Evolutionary conservation across 1,140 invertebrate species (phyloP).

Genomic region (Uloborus diversus): DNA sequence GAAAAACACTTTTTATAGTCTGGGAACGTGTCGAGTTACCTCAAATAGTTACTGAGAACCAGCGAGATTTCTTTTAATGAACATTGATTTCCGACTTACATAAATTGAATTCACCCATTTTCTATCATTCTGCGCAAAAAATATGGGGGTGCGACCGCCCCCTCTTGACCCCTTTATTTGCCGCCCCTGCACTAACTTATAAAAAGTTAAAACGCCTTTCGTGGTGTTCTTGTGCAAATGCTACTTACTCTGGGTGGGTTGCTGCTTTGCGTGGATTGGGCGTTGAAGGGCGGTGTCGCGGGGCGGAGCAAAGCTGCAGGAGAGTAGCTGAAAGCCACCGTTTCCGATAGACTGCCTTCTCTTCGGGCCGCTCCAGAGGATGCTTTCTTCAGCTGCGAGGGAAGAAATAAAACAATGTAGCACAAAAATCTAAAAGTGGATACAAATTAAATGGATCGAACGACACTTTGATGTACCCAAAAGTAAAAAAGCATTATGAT

Average conservation of each 20-base stretch:
- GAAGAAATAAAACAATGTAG: neutral
- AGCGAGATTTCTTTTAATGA: too few species aligned
- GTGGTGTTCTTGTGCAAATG: too few species aligned
- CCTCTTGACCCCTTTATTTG: too few species aligned
- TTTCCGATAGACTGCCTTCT: conserved; percentile 47
- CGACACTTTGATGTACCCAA: neutral
- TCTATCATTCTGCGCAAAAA: too few species aligned
- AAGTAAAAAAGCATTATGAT: neutral
- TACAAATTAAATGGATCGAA: neutral
- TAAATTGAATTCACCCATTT: too few species aligned
- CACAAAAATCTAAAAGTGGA: neutral
- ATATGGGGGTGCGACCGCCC: too few species aligned
- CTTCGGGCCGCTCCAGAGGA: conserved; percentile 9
- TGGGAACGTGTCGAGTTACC: too few species aligned
- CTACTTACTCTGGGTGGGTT: conserved; percentile 13
- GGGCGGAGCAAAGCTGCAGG: conserved; percentile 28
- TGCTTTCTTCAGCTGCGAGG: conserved; percentile 33
- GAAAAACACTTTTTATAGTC: too few species aligned
- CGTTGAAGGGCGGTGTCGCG: conserved; percentile 39
- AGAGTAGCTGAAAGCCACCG: conserved; percentile 47
- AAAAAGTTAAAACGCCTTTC: too few species aligned
- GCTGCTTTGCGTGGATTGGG: neutral
- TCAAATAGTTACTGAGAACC: too few species aligned
- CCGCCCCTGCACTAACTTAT: too few species aligned
- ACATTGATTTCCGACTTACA: too few species aligned